Evolutionary conservation across 1,140 invertebrate genomes (phyloP).

Genomic region (Chrysoperla carnea): DNA sequence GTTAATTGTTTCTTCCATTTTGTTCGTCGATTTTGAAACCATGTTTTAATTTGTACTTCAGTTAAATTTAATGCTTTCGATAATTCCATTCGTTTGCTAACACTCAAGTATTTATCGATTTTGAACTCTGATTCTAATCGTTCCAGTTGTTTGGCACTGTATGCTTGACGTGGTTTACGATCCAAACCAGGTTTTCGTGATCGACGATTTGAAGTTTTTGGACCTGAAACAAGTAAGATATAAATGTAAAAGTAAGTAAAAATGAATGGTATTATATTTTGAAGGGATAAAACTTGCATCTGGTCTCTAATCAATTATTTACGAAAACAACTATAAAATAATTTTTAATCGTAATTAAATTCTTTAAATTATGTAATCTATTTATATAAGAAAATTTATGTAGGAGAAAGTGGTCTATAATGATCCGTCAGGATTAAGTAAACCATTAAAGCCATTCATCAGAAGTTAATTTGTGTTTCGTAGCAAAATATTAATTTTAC

Average conservation of each 20-base stretch:
- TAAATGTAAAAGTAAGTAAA: too few relatives aligned
- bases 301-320: too few relatives aligned
- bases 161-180: slow-evolving; percentile 85
- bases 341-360: too few relatives aligned
- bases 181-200: slow-evolving; percentile 73
- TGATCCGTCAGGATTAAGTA: too few relatives aligned
- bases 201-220: slow-evolving; percentile 56
- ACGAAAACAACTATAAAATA: too few relatives aligned
- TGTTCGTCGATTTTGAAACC: slow-evolving; percentile 89
- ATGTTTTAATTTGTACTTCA: slow-evolving; percentile 94
- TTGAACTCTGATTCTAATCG: slow-evolving; percentile 84
- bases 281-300: neutral
- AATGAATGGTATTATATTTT: too few relatives aligned
- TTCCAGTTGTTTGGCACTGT: slow-evolving; percentile 84
- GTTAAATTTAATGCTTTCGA: slow-evolving; percentile 75
- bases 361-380: too few relatives aligned
- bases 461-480: too few relatives aligned
- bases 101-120: slow-evolving; percentile 86
- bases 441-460: too few relatives aligned
- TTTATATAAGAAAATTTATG: too few relatives aligned
- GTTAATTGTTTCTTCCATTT: slow-evolving; percentile 95
- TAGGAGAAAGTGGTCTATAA: too few relatives aligned
- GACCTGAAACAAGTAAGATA: slow-evolving; percentile 35
- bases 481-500: too few relatives aligned
- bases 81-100: slow-evolving; percentile 84